Base-by-base conservation (phyloP, 53 echinoderm and acorn worm genomes). In the Paracentrotus lividus region DNA sequence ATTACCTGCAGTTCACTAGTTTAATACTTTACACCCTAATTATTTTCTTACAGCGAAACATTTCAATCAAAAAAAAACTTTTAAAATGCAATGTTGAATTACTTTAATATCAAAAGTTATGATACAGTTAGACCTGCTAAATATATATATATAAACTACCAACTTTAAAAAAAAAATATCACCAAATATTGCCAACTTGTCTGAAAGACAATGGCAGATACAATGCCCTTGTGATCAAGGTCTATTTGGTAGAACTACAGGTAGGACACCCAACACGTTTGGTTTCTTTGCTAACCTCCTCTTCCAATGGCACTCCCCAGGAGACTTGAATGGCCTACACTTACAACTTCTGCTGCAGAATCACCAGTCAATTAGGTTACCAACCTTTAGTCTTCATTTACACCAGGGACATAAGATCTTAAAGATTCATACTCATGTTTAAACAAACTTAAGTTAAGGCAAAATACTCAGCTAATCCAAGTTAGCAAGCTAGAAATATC, bases 231-330 rank as follows among this genome's bases (percentile, higher is more conserved):
- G 57, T 0, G 18, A 38, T 72, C 40, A 40, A 40, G 72, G 72
- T 72, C 72, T 72, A 40, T 72, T 72, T 18, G 0, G 4, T 0
- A 40, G 72, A 40, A 72, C 72, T 72, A 72, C 36, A 20, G 2
- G n/a, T 7, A 40, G 72, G 21, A 72, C 72, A 72, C 72, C 72
- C 72, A 72, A 36, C 38, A 36, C 10, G 40, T 7, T 72, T 21
- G 7, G 6, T 33, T 72, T 72, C 36, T 72, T 36, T 20, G 4
- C 72, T 36, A 38, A 72, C 36, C 72, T 72, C 72, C 36, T 38
- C 72, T 72, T 72, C 72, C 36, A 72, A 72, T 72, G 72, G 36
- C 72, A 72, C 72, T 72, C 72, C 72, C 72, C 72, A 38, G 72
- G 72, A 72, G 72, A 72, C 72, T 40, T 38, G 36, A 72, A 72